A percentile compares a stretch with the other conserved stretches of the same genome.
These are phyloP conservation scores for Aphelocoma californica DNA, from an alignment of 2,797 vertebrate species.

Conservation along the genomic window DNA sequence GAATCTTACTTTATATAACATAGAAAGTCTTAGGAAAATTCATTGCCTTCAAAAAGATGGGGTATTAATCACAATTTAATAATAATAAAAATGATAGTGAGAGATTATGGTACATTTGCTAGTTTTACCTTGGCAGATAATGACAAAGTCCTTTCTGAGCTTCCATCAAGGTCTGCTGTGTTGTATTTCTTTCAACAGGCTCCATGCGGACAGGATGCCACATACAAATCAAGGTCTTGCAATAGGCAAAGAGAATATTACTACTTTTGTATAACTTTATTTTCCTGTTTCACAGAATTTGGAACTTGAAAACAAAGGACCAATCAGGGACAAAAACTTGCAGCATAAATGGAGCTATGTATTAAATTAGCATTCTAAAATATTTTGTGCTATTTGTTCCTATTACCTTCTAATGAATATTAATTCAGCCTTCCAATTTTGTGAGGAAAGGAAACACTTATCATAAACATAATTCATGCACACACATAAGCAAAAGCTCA, in stretches of 20 bases:
- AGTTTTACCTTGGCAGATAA: neutral
- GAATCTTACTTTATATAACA: neutral
- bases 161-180: neutral
- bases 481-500: neutral
- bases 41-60: neutral
- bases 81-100: neutral
- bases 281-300: neutral
- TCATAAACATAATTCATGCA: neutral
- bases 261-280: neutral
- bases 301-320: neutral
- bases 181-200: neutral
- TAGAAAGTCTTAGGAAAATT: neutral
- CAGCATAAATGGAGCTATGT: neutral
- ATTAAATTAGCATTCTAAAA: neutral
- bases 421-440: constrained; percentile 12
- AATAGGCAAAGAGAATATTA: neutral
- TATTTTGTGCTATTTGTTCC: neutral
- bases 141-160: neutral
- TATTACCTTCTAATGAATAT: constrained; percentile 4
- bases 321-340: neutral
- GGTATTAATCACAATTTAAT: neutral
- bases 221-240: neutral
- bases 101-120: neutral
- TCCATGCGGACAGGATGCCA: neutral
- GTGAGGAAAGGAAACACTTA: neutral